phyloP scores from a whole-genome alignment of 1,140 invertebrate genomes.

The Sinonovacula constricta region DNA sequence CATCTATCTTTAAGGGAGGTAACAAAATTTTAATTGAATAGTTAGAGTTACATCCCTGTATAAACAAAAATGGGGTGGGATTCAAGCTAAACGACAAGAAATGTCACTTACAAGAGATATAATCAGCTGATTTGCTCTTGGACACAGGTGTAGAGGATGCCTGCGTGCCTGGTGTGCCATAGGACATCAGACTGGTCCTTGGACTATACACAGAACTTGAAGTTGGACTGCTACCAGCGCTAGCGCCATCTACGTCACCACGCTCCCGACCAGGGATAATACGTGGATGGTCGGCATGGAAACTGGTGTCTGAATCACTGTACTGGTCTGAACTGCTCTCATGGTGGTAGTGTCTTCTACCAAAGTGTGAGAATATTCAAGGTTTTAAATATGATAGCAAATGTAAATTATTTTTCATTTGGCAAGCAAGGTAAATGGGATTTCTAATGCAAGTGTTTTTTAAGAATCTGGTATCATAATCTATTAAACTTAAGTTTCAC shows the following conservation, averaged over 20 bases:
- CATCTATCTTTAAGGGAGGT: too few relatives aligned
- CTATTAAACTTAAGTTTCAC: too few relatives aligned
- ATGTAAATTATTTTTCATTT: too few relatives aligned
- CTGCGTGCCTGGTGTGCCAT: neutral
- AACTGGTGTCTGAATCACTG: conserved; percentile 60
- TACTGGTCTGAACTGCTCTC: conserved; percentile 64
- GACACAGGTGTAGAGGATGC: conserved; percentile 15
- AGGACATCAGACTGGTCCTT: conserved; percentile 32
- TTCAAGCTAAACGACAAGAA: neutral
- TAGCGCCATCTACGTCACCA: conserved; percentile 48
- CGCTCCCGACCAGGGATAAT: conserved; percentile 27
- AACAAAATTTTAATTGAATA: neutral
- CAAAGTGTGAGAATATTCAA: too few relatives aligned
- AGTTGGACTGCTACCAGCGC: conserved; percentile 54
- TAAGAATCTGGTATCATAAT: too few relatives aligned
- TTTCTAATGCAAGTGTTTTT: too few relatives aligned
- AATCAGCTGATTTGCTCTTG: conserved; percentile 43
- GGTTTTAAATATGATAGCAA: too few relatives aligned
- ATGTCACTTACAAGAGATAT: conserved; percentile 30
- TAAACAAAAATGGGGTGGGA: neutral
- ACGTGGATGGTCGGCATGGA: conserved; percentile 36
- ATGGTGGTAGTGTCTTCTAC: conserved; percentile 43
- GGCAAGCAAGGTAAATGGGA: too few relatives aligned
- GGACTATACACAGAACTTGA: conserved; percentile 53
- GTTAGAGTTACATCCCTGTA: neutral